These are phyloP conservation scores for Malacosoma neustria DNA, from an alignment of 2,888 invertebrate genomes.

Conservation along the genomic window DNA sequence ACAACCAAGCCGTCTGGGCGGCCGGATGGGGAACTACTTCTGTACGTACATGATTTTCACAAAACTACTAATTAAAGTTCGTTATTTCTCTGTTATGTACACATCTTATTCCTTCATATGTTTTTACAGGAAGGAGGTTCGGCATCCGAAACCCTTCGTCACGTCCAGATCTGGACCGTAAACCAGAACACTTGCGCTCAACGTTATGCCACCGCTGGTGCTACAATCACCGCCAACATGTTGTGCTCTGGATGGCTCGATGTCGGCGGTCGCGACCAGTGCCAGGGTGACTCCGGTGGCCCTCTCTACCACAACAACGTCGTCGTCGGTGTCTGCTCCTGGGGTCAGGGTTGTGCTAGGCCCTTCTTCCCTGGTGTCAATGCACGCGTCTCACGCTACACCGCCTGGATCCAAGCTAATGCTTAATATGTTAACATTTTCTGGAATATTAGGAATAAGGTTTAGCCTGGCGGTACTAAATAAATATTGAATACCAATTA, in stretches of 20 bases:
- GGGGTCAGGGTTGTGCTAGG: slow-evolving; percentile 24
- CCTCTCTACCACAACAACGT: slow-evolving; percentile 30
- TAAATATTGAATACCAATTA: no score
- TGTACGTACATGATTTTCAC: no score
- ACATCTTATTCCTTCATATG: no score
- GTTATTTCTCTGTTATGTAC: no score
- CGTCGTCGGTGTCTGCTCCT: slow-evolving; percentile 33
- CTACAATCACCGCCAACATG: slow-evolving; percentile 32
- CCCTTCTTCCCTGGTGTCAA: slow-evolving; percentile 32
- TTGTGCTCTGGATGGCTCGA: slow-evolving; percentile 34
- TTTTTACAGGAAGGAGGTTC: slow-evolving; percentile 23
- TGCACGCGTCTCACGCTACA: slow-evolving; percentile 24
- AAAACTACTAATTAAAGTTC: no score
- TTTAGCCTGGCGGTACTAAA: no score
- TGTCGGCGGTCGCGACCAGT: slow-evolving; percentile 34
- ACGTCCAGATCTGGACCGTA: slow-evolving; percentile 30
- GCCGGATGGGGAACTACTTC: slow-evolving; percentile 40
- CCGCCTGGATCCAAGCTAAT: slow-evolving; percentile 28
- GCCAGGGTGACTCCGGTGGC: slow-evolving; percentile 39
- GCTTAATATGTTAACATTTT: no score
- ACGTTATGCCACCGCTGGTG: slow-evolving; percentile 20
- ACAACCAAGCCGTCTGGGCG: slow-evolving; percentile 35
- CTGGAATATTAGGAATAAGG: no score
- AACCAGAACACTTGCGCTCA: slow-evolving; percentile 25
- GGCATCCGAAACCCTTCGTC: slow-evolving; percentile 28